Evolutionary conservation across 37 sponge, comb jelly and placozoan genomes (phyloP), one percentile per base, ranked within the genome.

Genomic region (Corticium candelabrum): DNA sequence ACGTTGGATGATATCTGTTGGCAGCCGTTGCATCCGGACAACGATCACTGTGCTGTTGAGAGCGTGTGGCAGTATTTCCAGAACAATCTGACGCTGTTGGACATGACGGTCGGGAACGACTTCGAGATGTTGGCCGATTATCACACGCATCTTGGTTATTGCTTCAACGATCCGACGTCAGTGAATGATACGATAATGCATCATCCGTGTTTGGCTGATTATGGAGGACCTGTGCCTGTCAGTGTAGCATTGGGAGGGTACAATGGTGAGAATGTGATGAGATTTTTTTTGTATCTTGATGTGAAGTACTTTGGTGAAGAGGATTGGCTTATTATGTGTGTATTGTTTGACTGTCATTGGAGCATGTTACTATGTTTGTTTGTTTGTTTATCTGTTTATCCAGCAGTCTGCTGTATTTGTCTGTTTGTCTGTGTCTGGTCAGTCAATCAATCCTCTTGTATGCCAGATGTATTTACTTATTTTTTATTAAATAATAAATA

Each of bases 51-150:
- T 56, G 86, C 90, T 56, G 84, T 97, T n/a, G 69, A 84, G 77
- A 94, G 92, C 82, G 90, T 94, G n/a, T 39, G 91, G 40, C 91
- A 97, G 81, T 97, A 91, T 82, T 97, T 97, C 84, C 99, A 97
- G 84, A 94, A 97, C 84, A 39, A 41, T 5, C 29, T 67, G 38
- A 68, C 56, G 3, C 82, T 81, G 35, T 75, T 96, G 67, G 68
- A 92, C 33, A 7, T 35, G 35, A 34, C 36, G 36, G 4, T 29
- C 73, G 73, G 7, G 33, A 35, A 70, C 5, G 31, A 4, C 29
- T 70, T 70, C 73, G 21, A 4, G 36, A 70, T 5, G 5, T 1
- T 29, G 50, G 67, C 1, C 3, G 78, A 77, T 29, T 39, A 30
- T 4, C 7, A 0, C 73, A 33, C 32, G 5, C 79, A 68, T 7